These are phyloP conservation scores for Cyprinodon tularosa DNA, from an alignment of 2,113 vertebrate species.

Conservation along the genomic window DNA sequence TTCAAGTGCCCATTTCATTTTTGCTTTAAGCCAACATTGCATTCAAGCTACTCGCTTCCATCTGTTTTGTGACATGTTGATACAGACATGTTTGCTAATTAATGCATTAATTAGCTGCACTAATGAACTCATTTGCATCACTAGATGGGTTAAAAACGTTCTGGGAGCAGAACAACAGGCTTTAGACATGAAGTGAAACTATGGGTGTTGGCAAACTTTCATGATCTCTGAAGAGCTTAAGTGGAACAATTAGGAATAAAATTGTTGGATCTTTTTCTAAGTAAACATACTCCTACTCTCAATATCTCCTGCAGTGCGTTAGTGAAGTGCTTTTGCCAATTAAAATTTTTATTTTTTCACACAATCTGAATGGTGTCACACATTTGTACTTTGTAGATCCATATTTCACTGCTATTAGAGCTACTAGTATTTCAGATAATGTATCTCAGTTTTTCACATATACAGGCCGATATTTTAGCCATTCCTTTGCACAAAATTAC, in stretches of 20 bases:
- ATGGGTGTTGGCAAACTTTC: neutral
- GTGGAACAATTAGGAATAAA: neutral
- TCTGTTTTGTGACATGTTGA: slow-evolving; percentile 55
- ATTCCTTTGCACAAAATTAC: too few species aligned
- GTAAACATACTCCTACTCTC: neutral
- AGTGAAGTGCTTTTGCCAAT: neutral
- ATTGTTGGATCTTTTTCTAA: neutral
- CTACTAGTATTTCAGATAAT: neutral
- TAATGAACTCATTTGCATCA: slow-evolving; percentile 45
- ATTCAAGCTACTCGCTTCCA: slow-evolving; percentile 12
- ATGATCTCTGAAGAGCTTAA: neutral
- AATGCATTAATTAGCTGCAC: slow-evolving; percentile 48
- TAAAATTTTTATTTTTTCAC: neutral
- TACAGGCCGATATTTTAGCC: neutral
- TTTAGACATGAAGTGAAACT: slow-evolving; percentile 7
- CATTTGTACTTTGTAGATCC: neutral
- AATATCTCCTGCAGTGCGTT: neutral
- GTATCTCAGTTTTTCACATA: neutral
- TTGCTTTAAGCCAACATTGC: slow-evolving; percentile 17
- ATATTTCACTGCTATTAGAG: neutral
- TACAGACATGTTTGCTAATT: slow-evolving; percentile 53
- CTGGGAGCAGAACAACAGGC: slow-evolving; percentile 10
- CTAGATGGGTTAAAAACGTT: slow-evolving; percentile 28
- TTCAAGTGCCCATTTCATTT: slow-evolving; percentile 8
- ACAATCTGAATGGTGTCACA: neutral